Evolutionary conservation across 2,888 invertebrate genomes (phyloP), one percentile per base, ranked within the genome.

Genomic region (Scrobipalpa costella): DNA sequence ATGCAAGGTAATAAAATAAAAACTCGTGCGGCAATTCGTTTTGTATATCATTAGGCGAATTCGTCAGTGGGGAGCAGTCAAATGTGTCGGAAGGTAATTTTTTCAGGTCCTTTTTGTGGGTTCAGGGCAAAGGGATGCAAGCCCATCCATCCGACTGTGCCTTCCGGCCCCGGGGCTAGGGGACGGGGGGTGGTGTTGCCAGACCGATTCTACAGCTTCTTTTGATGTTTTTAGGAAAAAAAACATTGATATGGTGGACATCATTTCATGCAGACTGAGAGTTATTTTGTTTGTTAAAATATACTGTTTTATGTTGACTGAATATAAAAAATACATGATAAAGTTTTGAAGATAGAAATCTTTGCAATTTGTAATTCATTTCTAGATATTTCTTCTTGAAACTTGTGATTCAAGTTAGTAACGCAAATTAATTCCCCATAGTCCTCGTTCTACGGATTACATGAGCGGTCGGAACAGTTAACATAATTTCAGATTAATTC

Each of bases 41-140:
- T 57, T 36, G 62, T 59, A 52, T 63, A 34, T 33, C 52, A 63
- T 63, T 60, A 63, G 27, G 44, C 19, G 40, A 49, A 63, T 17
- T 58, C 36, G 49, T 58, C 57, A 62, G 21, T 13, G 36, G 58
- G 49, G 50, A 63, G 59, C 52, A 59, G 59, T 59, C 15, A 33
- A 47, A 55, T 27, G 34, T 55, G 55, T n/a, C 33, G n/a, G 63
- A 59, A 59, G 40, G 38, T 17, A 64, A 36, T 47, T 60, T 61
- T 64, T 61, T 33, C 36, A 13, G 19, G 34, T n/a, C 33, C 55
- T 34, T 55, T 55, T 55, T 55, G 55, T n/a, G 55, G 55, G 55
- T 34, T 55, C 33, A 15, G 33, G 34, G n/a, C n/a, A 27, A 55
- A 55, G 27, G 55, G 33, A 34, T 55, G 55, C 55, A 27, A 7